Conservation (phyloP, 2,888 invertebrate genomes). For the Anagyrus pseudococci region DNA sequence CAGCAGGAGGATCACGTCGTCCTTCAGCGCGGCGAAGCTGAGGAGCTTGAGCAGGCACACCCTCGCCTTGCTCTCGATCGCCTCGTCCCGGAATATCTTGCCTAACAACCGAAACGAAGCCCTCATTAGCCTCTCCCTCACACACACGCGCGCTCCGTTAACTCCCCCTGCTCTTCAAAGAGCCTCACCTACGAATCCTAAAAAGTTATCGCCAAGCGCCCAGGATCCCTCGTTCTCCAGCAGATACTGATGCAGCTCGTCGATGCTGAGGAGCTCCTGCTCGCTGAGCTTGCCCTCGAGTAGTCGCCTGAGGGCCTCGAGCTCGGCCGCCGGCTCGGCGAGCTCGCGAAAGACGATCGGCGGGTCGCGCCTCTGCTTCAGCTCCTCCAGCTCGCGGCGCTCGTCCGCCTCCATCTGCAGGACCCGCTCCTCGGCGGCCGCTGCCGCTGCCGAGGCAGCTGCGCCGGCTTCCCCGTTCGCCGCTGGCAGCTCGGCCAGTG, state of each 20-base stretch:
- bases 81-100: slow-evolving; percentile 70
- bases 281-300: slow-evolving; percentile 75
- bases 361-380: slow-evolving; percentile 76
- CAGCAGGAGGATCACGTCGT: slow-evolving; percentile 86
- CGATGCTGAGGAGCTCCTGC: slow-evolving; percentile 78
- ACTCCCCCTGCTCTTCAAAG: not conserved
- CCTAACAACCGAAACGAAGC: slow-evolving; percentile 61
- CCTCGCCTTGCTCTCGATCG: slow-evolving; percentile 68
- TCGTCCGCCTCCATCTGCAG: slow-evolving; percentile 71
- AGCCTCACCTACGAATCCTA: slow-evolving; percentile 76
- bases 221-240: slow-evolving; percentile 90
- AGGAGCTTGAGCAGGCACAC: slow-evolving; percentile 75
- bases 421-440: slow-evolving; percentile 65
- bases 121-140: no score
- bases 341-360: slow-evolving; percentile 78
- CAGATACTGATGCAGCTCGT: slow-evolving; percentile 87
- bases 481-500: slow-evolving; percentile 48
- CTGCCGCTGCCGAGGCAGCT: slow-evolving; percentile 46
- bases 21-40: slow-evolving; percentile 80
- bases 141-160: no score
- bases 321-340: slow-evolving; percentile 76
- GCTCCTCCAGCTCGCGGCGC: slow-evolving; percentile 72
- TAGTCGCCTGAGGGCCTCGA: slow-evolving; percentile 73
- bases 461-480: slow-evolving; percentile 22
- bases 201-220: slow-evolving; percentile 89